A percentile compares a stretch with the other conserved stretches of the same genome.
phyloP scores from a whole-genome alignment of 1,140 invertebrate genomes.

The Magallana angulata region DNA sequence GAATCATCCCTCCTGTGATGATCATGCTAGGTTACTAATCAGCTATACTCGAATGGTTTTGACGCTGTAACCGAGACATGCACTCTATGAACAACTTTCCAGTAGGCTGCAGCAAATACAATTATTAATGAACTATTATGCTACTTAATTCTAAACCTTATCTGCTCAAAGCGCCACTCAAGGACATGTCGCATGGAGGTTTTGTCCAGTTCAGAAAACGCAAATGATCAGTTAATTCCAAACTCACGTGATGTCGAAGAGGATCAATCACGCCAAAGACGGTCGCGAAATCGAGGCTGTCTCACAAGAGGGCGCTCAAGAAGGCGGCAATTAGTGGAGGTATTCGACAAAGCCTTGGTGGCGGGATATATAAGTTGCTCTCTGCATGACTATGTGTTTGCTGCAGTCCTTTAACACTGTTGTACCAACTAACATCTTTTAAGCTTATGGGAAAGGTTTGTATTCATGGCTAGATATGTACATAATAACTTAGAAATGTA shows the following conservation, averaged over 20 bases:
- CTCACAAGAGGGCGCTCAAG: neutral
- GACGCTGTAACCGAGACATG: slow-evolving; percentile 7
- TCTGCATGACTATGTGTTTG: slow-evolving; percentile 12
- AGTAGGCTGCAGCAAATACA: slow-evolving; percentile 18
- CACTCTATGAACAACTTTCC: neutral
- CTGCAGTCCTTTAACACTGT: slow-evolving; percentile 17
- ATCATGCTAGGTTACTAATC: slow-evolving; percentile 16
- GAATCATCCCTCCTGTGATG: neutral
- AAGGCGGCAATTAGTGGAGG: slow-evolving; percentile 8
- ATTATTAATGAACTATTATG: neutral
- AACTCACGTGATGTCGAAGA: neutral
- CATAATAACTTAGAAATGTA: too few species aligned
- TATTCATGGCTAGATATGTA: neutral
- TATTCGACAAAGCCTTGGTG: slow-evolving; percentile 12
- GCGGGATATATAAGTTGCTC: slow-evolving; percentile 13
- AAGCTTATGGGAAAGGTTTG: neutral
- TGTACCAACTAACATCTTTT: slow-evolving; percentile 18
- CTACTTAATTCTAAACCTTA: slow-evolving; percentile 4
- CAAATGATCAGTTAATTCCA: neutral
- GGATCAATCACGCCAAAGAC: neutral
- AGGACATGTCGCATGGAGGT: slow-evolving; percentile 33
- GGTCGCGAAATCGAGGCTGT: slow-evolving; percentile 31
- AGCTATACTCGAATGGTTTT: neutral
- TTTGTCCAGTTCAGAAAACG: neutral
- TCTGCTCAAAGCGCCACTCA: slow-evolving; percentile 17